Evolutionary conservation across 1,140 invertebrate species (phyloP).

Genomic region (Pachypsylla venusta): DNA sequence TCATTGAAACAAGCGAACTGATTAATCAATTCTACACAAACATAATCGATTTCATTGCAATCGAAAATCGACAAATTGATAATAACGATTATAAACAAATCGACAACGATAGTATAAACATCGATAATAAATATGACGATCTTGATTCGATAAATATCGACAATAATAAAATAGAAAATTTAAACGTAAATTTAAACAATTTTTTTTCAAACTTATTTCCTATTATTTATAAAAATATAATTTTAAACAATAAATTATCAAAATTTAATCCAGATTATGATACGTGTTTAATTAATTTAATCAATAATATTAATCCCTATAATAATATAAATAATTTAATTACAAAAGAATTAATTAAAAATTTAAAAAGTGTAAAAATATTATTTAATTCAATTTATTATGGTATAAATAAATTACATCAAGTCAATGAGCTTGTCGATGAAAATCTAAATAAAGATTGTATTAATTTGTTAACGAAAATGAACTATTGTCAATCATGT

Average conservation of each 20-base stretch:
- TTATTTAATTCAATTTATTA: background rate
- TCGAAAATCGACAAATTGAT: background rate
- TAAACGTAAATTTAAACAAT: background rate
- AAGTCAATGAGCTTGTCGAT: background rate
- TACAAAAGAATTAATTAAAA: background rate
- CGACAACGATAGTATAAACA: background rate
- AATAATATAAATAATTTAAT: background rate
- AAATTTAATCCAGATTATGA: background rate
- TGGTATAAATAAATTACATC: background rate
- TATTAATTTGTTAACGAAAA: background rate
- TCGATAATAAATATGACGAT: background rate
- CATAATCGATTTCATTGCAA: background rate
- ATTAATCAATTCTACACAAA: background rate
- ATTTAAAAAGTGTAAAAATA: background rate
- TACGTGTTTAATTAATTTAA: background rate
- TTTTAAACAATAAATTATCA: background rate
- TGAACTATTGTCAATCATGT: background rate
- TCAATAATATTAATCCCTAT: background rate
- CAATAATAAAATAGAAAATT: background rate
- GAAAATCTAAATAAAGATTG: background rate
- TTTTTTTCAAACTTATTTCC: background rate
- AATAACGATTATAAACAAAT: background rate
- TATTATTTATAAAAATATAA: constrained; percentile 1
- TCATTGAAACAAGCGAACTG: background rate
- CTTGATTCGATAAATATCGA: background rate